Conservation (phyloP, 2,888 invertebrate species). For the Argynnis bischoffii region DNA sequence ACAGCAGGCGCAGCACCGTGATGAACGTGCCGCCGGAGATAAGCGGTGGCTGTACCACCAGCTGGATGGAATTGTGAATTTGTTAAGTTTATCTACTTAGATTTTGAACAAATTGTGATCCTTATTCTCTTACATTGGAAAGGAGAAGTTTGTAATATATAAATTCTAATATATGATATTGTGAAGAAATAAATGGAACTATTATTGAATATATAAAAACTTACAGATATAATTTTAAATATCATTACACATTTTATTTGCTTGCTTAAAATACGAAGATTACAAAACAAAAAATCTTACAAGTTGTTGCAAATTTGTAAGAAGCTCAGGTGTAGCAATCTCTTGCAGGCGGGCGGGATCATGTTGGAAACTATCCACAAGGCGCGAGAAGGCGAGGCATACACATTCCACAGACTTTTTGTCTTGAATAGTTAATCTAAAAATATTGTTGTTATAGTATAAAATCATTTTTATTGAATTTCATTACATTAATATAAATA, state of each 20-base stretch:
- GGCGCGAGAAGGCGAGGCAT: constrained; percentile 96
- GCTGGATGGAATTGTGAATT: constrained; percentile 63
- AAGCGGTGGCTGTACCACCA: constrained; percentile 97
- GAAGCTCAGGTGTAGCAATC: constrained; percentile 94
- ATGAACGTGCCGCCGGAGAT: constrained; percentile 97
- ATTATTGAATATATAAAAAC: too few relatives aligned
- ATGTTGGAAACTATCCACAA: constrained; percentile 97
- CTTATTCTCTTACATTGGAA: neutral
- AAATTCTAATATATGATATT: too few relatives aligned
- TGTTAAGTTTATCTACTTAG: neutral
- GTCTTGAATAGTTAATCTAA: constrained; percentile 91
- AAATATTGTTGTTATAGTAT: constrained; percentile 27
- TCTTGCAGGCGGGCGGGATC: constrained; percentile 95
- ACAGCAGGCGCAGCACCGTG: constrained; percentile 97
- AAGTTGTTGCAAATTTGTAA: constrained; percentile 96
- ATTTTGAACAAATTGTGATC: too few relatives aligned
- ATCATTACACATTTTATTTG: neutral
- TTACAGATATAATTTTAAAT: neutral
- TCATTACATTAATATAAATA: too few relatives aligned
- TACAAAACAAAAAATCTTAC: constrained; percentile 67
- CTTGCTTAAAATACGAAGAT: neutral
- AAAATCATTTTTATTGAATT: neutral
- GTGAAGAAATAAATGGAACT: too few relatives aligned
- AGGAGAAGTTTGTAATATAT: too few relatives aligned
- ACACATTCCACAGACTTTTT: constrained; percentile 99